Evolutionary conservation across 2,113 vertebrate genomes (phyloP), one percentile per base, ranked within the genome.

Genomic region (Anthoscopus minutus): DNA sequence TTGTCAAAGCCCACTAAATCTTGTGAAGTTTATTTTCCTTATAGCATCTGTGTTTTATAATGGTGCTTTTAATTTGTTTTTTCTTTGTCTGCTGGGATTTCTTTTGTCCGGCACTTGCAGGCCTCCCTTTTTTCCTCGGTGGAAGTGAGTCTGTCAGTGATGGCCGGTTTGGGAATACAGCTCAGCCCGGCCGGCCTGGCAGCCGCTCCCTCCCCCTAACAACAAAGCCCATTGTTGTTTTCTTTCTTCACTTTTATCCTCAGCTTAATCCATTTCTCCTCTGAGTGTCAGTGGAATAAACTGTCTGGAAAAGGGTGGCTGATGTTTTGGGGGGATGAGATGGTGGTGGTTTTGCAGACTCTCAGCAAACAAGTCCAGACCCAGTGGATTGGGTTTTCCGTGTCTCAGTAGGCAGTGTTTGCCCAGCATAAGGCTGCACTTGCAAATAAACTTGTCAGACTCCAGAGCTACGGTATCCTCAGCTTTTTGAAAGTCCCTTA

Each of bases 11-110:
- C 88, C 98, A 97, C 97, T 99, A 99, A 99, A 99, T 99, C 99
- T 98, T 97, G 95, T 91, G 92, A 98, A 98, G 98, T 98, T 99
- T 99, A 98, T 99, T 99, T 99, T 99, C 98, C 98, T 99, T 98
- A 97, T 98, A 99, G 98, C 98, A 99, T 99, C 99, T 99, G 99
- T 98, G 98, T 99, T 99, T 99, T 99, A 99, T 99, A 99, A 99
- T 97, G 97, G 98, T 95, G 96, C 98, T 98, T 99, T 99, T 99
- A 98, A 99, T 99, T 99, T 99, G 98, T 99, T 99, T 99, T 99
- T 97, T 95, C 98, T 98, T 97, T 96, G 98, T 98, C 99, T 98
- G 96, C 92, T 97, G 98, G 98, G 99, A 98, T 98, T 98, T 97
- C 97, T 98, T 98, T 98, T 98, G 98, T 98, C 98, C 97, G 96